phyloP scores from a whole-genome alignment of 1,140 invertebrate species.

The Lepidurus apus region DNA sequence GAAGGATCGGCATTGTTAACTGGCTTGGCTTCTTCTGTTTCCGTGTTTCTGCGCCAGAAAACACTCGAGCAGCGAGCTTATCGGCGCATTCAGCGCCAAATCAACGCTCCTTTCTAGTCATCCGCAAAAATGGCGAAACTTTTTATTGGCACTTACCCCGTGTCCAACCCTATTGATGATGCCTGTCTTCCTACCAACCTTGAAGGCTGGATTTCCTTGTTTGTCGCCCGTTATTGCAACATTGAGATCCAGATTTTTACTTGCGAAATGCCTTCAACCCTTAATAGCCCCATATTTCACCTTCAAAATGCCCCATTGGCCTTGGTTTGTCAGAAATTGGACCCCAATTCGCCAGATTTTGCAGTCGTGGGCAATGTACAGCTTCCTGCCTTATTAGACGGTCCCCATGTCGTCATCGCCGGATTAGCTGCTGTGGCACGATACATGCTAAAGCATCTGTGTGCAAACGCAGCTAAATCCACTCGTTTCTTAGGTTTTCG shows the following conservation, averaged over 20 bases:
- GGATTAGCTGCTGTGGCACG: slow-evolving; percentile 30
- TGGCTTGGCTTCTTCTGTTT: slow-evolving; percentile 55
- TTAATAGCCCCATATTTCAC: slow-evolving; percentile 4
- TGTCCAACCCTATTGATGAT: slow-evolving; percentile 1
- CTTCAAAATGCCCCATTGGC: not conserved
- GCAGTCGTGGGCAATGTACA: not conserved
- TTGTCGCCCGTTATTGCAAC: slow-evolving; percentile 21
- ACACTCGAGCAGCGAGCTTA: slow-evolving; percentile 54
- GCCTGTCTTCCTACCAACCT: slow-evolving; percentile 9
- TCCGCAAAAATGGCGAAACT: slow-evolving; percentile 25
- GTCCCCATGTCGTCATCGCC: slow-evolving; percentile 22
- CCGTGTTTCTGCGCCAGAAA: slow-evolving; percentile 53
- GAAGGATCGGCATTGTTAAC: slow-evolving; percentile 64
- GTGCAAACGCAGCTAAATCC: not conserved
- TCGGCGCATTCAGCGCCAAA: slow-evolving; percentile 51
- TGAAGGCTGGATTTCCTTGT: slow-evolving; percentile 31
- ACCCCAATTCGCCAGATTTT: not conserved
- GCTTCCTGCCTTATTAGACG: not conserved
- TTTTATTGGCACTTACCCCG: slow-evolving; percentile 23
- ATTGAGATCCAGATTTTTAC: not conserved
- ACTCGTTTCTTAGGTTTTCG: slow-evolving; percentile 61
- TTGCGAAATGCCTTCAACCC: not conserved
- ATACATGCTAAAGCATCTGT: slow-evolving; percentile 24
- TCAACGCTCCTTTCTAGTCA: slow-evolving; percentile 31
- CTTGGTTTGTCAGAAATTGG: slow-evolving; percentile 15